Conservation (phyloP, 1,140 invertebrate genomes). For the Pogonognathellus flavescens region DNA sequence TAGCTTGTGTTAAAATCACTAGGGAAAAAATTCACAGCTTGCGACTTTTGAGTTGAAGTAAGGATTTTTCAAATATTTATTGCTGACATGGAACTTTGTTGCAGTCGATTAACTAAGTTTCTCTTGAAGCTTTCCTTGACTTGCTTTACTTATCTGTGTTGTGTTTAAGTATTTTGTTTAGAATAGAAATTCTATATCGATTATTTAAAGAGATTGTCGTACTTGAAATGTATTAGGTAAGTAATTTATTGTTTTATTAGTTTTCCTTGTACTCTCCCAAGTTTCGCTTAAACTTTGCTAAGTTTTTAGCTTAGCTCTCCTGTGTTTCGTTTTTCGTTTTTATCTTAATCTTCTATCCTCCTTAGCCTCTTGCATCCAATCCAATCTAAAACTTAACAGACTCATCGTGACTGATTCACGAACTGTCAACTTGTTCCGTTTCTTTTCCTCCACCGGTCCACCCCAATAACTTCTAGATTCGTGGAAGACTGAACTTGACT, state of each 20-base stretch:
- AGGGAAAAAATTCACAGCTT: no score
- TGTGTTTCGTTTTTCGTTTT: background rate
- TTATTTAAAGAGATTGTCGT: slow-evolving; percentile 32
- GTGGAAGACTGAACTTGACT: slow-evolving; percentile 8
- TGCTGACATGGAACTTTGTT: no score
- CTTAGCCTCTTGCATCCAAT: slow-evolving; percentile 1
- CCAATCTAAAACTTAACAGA: background rate
- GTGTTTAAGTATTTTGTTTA: background rate
- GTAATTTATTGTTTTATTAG: slow-evolving; percentile 23
- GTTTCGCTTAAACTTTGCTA: slow-evolving; percentile 3
- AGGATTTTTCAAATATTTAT: no score
- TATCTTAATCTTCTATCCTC: background rate
- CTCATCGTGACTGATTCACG: background rate
- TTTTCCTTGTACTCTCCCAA: slow-evolving; percentile 11
- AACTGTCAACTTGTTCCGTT: slow-evolving; percentile 20
- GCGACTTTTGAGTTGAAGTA: no score
- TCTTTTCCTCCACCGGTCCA: background rate
- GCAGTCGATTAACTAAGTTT: no score
- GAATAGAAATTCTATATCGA: slow-evolving; percentile 15
- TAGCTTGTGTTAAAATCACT: no score
- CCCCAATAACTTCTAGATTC: slow-evolving; percentile 16
- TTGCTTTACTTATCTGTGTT: no score
- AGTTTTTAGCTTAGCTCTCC: slow-evolving; percentile 1
- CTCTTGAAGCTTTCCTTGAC: no score
- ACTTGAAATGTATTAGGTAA: slow-evolving; percentile 20